Base-by-base conservation (phyloP, 2,888 invertebrate species). In the Idaea biselata region DNA sequence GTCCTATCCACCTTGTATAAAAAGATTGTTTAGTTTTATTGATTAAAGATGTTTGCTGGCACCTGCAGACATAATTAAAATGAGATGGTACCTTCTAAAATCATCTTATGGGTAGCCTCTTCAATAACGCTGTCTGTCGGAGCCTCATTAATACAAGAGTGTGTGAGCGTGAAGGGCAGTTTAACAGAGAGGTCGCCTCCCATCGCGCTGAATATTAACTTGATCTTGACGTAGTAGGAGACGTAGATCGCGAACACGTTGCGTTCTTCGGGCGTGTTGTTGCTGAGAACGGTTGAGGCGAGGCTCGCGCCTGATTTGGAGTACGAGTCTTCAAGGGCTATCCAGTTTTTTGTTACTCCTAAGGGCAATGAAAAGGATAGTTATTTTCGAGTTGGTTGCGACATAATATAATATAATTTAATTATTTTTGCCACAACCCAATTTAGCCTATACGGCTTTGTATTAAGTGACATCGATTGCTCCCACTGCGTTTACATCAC, bases 231-330 rank as follows among this genome's bases (percentile, higher is more conserved):
- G 81, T 97, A 97, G 82, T 97, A 97, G 0, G 97, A 97, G 11
- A 97, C 97, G 88, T 97, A 97, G 74, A 97, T 97, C 61, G 97
- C 97, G 78, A 97, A 97, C 0, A 96, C 97, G 83, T 97, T 97
- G 65, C 97, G 94, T 71, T 97, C 97, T 69, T 96, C 95, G 0
- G 95, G 94, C 16, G 94, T 93, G 81, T 90, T 86, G 74, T 89
- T 81, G 77, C 88, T 91, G 59, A 94, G 81, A 16, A 94, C 93
- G n/a, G 94, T 94, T 6, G 94, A 94, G 0, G 94, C 94, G 1
- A 94, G 93, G 58, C 94, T 94, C 58, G 94, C 94, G 0, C 94
- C 95, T 44, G 94, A 93, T 80, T 96, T 95, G 59, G 96, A 96
- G 80, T 96, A 95, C 0, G 96, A 96, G 75, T 97, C 97, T 84